phyloP scores from a whole-genome alignment of 2,113 vertebrate species.

The Scomber colias region DNA sequence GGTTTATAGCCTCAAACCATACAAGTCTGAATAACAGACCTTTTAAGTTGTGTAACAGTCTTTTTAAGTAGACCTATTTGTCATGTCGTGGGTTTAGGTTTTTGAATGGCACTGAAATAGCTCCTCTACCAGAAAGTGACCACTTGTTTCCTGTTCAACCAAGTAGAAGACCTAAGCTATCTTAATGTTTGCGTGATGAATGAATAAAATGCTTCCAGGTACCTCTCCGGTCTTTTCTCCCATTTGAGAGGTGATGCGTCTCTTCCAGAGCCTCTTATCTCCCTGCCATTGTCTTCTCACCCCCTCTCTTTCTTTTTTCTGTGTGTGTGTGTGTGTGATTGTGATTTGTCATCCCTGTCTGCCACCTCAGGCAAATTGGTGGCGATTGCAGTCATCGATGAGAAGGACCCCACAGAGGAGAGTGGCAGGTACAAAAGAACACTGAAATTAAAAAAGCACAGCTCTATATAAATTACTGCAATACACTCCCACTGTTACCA shows the following conservation, averaged over 20 bases:
- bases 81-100: constrained; percentile 52
- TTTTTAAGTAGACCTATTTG: constrained; percentile 55
- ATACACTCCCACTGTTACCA: constrained; percentile 43
- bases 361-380: constrained; percentile 93
- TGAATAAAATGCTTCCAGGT: constrained; percentile 29
- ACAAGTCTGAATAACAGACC: constrained; percentile 35
- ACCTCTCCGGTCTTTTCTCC: constrained; percentile 16
- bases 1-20: constrained; percentile 31
- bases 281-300: constrained; percentile 44
- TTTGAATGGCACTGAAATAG: constrained; percentile 53
- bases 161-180: constrained; percentile 40
- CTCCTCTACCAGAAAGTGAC: constrained; percentile 56
- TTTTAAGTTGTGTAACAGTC: constrained; percentile 63
- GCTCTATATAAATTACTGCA: constrained; percentile 37
- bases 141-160: constrained; percentile 58
- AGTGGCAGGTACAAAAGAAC: constrained; percentile 89
- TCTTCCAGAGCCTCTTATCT: constrained; percentile 54
- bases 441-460: constrained; percentile 55
- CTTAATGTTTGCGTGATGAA: constrained; percentile 58
- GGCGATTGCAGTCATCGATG: constrained; percentile 94
- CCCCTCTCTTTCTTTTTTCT: constrained; percentile 7
- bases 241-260: constrained; percentile 45
- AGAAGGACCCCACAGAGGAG: constrained; percentile 91
- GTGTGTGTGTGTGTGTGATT: constrained; percentile 38
- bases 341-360: constrained; percentile 67